These are phyloP conservation scores for Saxidomus purpurata DNA, from an alignment of 1,140 invertebrate genomes.

Conservation along the genomic window DNA sequence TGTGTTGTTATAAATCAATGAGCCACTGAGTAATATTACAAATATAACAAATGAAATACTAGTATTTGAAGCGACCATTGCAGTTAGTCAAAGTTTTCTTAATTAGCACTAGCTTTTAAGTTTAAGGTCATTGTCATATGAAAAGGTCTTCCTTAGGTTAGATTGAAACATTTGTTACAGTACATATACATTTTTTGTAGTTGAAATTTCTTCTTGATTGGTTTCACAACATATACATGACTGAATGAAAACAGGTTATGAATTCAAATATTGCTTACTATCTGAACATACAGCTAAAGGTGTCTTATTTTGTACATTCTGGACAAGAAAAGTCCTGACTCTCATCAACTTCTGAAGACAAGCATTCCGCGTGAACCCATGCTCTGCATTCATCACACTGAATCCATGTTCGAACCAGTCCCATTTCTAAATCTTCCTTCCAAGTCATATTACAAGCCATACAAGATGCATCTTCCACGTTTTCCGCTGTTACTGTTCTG, in stretches of 20 bases:
- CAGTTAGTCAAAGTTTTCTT: background rate
- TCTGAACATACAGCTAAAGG: too few species aligned
- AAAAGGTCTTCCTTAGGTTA: background rate
- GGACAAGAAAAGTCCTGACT: conserved; percentile 25
- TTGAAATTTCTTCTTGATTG: background rate
- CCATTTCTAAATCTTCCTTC: conserved; percentile 32
- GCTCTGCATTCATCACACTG: conserved; percentile 22
- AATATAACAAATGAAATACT: background rate
- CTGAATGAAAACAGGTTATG: too few species aligned
- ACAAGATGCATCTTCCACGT: too few species aligned
- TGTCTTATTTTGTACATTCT: conserved; percentile 1
- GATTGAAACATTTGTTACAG: background rate
- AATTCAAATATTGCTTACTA: too few species aligned
- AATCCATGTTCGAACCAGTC: conserved; percentile 13
- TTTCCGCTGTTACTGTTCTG: background rate
- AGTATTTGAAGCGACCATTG: background rate
- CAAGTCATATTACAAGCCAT: too few species aligned
- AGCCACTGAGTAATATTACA: background rate
- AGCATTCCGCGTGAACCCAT: conserved; percentile 42
- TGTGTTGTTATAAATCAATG: too few species aligned
- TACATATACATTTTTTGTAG: background rate
- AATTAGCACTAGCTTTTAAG: background rate
- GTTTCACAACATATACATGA: too few species aligned
- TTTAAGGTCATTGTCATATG: background rate
- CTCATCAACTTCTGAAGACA: conserved; percentile 38